These are phyloP conservation scores for Marronus borbonicus DNA, from an alignment of 2,888 invertebrate genomes.

Conservation along the genomic window DNA sequence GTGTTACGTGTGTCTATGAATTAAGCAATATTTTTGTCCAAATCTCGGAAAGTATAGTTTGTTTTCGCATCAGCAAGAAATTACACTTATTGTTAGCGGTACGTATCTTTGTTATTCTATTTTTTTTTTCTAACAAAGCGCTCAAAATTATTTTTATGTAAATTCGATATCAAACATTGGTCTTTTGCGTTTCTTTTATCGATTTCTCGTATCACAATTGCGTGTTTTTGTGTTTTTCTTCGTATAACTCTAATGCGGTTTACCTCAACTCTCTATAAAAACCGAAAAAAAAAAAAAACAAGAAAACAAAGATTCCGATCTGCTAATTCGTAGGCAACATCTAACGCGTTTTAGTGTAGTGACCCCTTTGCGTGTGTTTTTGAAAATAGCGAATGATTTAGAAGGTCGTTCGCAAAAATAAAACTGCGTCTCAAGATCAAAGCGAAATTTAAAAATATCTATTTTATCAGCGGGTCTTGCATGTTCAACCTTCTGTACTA, in stretches of 20 bases:
- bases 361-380: slow-evolving; percentile 54
- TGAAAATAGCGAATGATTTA: slow-evolving; percentile 53
- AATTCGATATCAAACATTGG: no score
- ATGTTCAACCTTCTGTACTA: slow-evolving; percentile 36
- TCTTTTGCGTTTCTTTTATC: no score
- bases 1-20: background rate
- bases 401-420: slow-evolving; percentile 56
- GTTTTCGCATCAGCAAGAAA: background rate
- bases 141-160: no score
- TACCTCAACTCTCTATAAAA: no score
- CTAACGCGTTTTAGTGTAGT: slow-evolving; percentile 53
- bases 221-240: no score
- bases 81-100: background rate
- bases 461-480: slow-evolving; percentile 29
- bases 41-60: background rate
- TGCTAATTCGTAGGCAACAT: slow-evolving; percentile 26
- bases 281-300: background rate
- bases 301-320: background rate
- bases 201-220: no score
- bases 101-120: background rate
- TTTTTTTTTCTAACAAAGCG: no score
- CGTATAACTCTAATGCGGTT: no score
- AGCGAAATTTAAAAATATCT: slow-evolving; percentile 39
- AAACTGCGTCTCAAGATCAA: slow-evolving; percentile 47
- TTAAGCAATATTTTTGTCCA: background rate